These are phyloP conservation scores for Threskiornis aethiopicus DNA, from an alignment of 2,797 vertebrate species.

Conservation along the genomic window DNA sequence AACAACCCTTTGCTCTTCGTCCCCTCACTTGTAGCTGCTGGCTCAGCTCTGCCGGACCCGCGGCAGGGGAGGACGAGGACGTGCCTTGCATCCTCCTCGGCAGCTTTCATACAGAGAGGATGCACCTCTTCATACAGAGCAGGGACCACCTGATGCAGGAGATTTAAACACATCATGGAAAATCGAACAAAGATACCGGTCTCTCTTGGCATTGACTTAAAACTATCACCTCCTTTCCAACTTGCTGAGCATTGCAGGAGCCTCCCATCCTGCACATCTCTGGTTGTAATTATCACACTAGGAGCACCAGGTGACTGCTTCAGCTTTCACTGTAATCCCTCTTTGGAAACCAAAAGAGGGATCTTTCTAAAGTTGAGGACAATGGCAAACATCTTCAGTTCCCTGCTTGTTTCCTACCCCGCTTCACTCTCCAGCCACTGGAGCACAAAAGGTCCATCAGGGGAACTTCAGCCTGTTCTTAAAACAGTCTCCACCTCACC, in stretches of 20 bases:
- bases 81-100: fast-evolving
- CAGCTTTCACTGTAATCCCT: neutral
- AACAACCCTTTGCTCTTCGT: neutral
- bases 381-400: neutral
- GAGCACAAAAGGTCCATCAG: neutral
- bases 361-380: neutral
- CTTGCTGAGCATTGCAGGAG: neutral
- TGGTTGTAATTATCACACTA: neutral
- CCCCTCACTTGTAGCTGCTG: neutral
- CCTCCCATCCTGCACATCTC: neutral
- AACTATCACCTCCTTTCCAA: neutral
- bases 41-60: fast-evolving
- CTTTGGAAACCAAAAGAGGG: neutral
- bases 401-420: neutral
- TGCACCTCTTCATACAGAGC: neutral
- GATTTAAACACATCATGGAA: neutral
- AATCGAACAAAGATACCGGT: neutral
- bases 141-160: neutral
- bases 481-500: neutral
- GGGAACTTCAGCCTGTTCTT: neutral
- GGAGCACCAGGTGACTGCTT: neutral
- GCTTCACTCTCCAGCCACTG: neutral
- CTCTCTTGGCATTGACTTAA: neutral
- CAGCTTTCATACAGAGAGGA: neutral
- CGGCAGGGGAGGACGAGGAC: neutral